Base-by-base conservation (phyloP, 2,113 vertebrate genomes). In the Cnemophilus loriae region DNA sequence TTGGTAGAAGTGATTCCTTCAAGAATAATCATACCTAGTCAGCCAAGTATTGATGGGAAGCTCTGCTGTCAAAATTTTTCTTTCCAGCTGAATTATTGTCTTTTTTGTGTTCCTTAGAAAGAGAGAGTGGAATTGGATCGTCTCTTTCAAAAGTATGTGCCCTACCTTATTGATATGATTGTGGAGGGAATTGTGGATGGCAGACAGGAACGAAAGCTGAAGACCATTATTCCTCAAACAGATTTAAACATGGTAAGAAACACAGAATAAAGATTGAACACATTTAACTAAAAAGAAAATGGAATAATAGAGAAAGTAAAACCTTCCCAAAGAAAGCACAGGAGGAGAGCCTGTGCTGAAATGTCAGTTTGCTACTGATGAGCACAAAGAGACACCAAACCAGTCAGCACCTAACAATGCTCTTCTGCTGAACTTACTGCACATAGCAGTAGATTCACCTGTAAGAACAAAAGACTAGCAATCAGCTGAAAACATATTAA, bases 101-200 rank as follows among this genome's bases (percentile, higher is more conserved):
- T 42, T 73, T 71, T 71, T 80, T 8, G 27, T 52, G 4, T 77
- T 90, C 73, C 80, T 10, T 39, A 98, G 98, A 83, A 97, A 96
- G 99, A 99, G 75, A 98, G 97, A 86, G 57, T 52, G 22, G 81
- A 97, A 11, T 96, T 99, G 56, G 83, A 98, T 41, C 89, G 18
- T 18, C 95, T 99, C 35, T 99, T 99, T 97, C 95, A 98, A 73
- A 99, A 99, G 85, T 99, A 99, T 1, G 98, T 99, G 42, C 99
- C 98, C 33, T 92, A 64, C 27, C 98, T 98, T 68, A 98, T 99
- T 15, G 98, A 98, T 26, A 96, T 99, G 99, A 99, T 99, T n/a
- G 84, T 99, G 77, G 99, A 99, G 39, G 99, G 99, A 42, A 90
- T 99, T 17, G 97, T 99, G 61, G 98, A 99, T 3, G 99, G 99